Evolutionary conservation across 2,113 vertebrate species (phyloP).

Genomic region (Prinia subflava): DNA sequence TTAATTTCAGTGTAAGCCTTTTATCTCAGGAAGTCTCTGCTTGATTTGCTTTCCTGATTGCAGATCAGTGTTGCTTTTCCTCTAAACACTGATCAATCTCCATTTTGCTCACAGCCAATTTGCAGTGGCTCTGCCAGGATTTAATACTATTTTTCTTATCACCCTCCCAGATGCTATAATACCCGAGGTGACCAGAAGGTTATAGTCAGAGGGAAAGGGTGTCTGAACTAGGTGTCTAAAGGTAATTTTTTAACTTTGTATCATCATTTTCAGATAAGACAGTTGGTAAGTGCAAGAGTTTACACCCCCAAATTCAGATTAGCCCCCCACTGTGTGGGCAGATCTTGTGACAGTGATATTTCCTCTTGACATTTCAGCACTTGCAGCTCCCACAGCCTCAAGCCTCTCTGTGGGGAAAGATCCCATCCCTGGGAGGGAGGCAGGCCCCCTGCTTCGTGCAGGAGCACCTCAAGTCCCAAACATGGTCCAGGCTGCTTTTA

Average conservation of each 20-base stretch:
- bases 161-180: rapidly evolving
- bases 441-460: rapidly evolving
- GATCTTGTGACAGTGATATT: rapidly evolving
- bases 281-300: not conserved
- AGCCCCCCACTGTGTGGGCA: not conserved
- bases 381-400: not conserved
- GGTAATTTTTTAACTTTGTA: not conserved
- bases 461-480: not conserved
- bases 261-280: not conserved
- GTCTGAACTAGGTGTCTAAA: not conserved
- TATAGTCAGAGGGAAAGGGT: not conserved
- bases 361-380: not conserved
- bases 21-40: not conserved
- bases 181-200: rapidly evolving
- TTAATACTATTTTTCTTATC: not conserved
- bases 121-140: not conserved
- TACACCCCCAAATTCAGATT: not conserved
- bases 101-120: not conserved
- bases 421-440: not conserved
- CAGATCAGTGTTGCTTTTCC: not conserved
- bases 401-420: not conserved
- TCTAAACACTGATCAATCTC: not conserved
- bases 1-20: not conserved
- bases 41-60: not conserved
- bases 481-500: not conserved